A percentile compares a stretch with the other conserved stretches of the same genome.
These are phyloP conservation scores for Eristalinus aeneus DNA, from an alignment of 2,888 invertebrate species.

Conservation along the genomic window DNA sequence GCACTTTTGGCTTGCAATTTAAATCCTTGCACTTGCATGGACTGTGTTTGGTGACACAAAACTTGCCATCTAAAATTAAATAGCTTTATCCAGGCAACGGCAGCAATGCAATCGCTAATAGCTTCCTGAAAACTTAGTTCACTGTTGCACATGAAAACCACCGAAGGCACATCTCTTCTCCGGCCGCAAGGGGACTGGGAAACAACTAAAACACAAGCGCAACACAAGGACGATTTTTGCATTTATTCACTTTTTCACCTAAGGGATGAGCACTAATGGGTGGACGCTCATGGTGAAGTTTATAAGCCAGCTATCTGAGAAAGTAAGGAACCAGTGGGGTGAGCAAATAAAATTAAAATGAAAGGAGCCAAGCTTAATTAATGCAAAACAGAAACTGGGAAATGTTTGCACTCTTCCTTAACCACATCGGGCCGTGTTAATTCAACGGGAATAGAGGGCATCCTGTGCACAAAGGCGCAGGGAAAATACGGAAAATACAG, in stretches of 20 bases:
- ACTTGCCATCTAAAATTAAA: slow-evolving; percentile 43
- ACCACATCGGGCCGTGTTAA: slow-evolving; percentile 43
- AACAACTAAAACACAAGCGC: slow-evolving; percentile 54
- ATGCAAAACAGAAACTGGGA: slow-evolving; percentile 53
- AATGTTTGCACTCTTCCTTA: slow-evolving; percentile 47
- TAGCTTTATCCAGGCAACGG: slow-evolving; percentile 19
- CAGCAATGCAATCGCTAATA: slow-evolving; percentile 50
- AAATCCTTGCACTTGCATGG: slow-evolving; percentile 16
- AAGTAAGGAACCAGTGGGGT: slow-evolving; percentile 19
- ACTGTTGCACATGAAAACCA: slow-evolving; percentile 13
- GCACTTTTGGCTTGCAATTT: slow-evolving; percentile 15
- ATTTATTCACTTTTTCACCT: slow-evolving; percentile 16
- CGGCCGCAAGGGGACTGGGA: not conserved
- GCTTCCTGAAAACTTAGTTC: slow-evolving; percentile 27
- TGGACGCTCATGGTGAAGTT: slow-evolving; percentile 33
- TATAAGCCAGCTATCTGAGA: slow-evolving; percentile 29
- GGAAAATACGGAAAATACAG: not conserved
- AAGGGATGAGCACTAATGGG: slow-evolving; percentile 6
- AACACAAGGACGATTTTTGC: slow-evolving; percentile 43
- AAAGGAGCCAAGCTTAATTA: slow-evolving; percentile 63
- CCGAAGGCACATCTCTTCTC: not conserved
- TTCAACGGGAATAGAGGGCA: slow-evolving; percentile 28
- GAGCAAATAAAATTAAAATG: slow-evolving; percentile 59
- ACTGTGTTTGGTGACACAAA: slow-evolving; percentile 14
- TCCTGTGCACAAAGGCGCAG: slow-evolving; percentile 4